Base-by-base conservation (phyloP, 2,888 invertebrate species). In the Theristus sp. region DNA sequence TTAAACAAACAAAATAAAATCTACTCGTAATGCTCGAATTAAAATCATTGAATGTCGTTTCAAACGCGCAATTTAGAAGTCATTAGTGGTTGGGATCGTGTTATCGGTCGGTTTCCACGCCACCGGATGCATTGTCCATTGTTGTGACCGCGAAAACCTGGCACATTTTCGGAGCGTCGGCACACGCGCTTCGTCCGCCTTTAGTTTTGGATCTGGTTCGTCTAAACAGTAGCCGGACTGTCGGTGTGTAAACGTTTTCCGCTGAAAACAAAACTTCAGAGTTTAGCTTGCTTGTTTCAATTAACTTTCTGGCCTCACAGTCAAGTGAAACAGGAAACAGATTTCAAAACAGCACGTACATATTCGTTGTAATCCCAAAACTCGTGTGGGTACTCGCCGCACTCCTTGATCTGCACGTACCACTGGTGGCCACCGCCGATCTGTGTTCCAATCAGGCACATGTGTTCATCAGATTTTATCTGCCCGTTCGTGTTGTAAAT, bases 331-430 rank as follows among this genome's bases (percentile, higher is more conserved):
- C n/a, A n/a, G n/a, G n/a, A n/a, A n/a, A n/a, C n/a, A n/a, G n/a
- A n/a, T n/a, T n/a, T n/a, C n/a, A n/a, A n/a, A n/a, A n/a, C n/a
- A n/a, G n/a, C n/a, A n/a, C n/a, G n/a, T n/a, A n/a, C n/a, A n/a
- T n/a, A 64, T 46, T 59, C 17, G 29, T 64, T 63, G 59, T 66
- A 71, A 46, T 66, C 64, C 72, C 72, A 72, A 54, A 62, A 63
- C 49, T 73, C 73, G 38, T 63, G 65, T 24, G 67, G 66, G 60
- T 69, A 67, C 28, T 69, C 70, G 1, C 67, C 70, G 60, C 73
- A 73, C 59, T 73, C 73, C 62, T 69, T 71, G 59, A 73, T 60
- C 54, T 73, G 70, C 22, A 71, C 66, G 20, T 63, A 64, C 70
- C 70, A 71, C 25, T 66, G 65, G 13, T 65, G 62, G 56, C 26